A percentile compares a stretch with the other conserved stretches of the same genome.
Conservation (phyloP, 2,113 vertebrate species). For the Lampris incognitus region DNA sequence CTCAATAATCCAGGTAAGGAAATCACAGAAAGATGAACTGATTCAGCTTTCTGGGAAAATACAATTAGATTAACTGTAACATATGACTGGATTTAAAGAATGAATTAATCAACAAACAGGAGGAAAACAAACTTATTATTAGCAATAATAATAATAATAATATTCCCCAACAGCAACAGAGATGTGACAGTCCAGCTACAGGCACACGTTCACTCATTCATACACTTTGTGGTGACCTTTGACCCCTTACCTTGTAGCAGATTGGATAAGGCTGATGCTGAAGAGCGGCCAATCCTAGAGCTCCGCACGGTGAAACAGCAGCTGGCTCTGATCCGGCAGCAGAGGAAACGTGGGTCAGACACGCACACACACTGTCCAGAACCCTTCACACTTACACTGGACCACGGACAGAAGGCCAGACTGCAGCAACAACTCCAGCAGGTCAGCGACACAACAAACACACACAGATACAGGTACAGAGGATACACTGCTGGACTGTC, state of each 20-base stretch:
- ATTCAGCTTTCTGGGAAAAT: no score
- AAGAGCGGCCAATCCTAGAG: slow-evolving; percentile 24
- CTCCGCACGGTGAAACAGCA: slow-evolving; percentile 86
- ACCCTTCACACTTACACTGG: slow-evolving; percentile 65
- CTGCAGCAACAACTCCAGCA: slow-evolving; percentile 95
- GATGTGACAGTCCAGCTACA: no score
- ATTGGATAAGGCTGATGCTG: background rate
- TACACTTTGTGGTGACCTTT: background rate
- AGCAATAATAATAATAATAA: no score
- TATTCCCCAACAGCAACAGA: no score
- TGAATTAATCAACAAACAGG: no score
- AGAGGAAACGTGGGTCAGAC: slow-evolving; percentile 48
- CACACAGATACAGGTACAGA: slow-evolving; percentile 13
- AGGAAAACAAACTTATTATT: no score
- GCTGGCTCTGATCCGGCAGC: slow-evolving; percentile 83
- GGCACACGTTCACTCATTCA: background rate
- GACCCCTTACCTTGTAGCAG: background rate
- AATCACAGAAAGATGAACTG: no score
- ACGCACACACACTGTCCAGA: background rate
- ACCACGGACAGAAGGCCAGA: slow-evolving; percentile 73
- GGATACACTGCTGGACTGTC: background rate
- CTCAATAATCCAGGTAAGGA: no score
- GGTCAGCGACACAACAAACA: slow-evolving; percentile 72
- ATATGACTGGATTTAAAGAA: no score
- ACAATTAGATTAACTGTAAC: no score